Evolutionary conservation across 2,797 vertebrate genomes (phyloP).

Genomic region (Acrocephalus scirpaceus): DNA sequence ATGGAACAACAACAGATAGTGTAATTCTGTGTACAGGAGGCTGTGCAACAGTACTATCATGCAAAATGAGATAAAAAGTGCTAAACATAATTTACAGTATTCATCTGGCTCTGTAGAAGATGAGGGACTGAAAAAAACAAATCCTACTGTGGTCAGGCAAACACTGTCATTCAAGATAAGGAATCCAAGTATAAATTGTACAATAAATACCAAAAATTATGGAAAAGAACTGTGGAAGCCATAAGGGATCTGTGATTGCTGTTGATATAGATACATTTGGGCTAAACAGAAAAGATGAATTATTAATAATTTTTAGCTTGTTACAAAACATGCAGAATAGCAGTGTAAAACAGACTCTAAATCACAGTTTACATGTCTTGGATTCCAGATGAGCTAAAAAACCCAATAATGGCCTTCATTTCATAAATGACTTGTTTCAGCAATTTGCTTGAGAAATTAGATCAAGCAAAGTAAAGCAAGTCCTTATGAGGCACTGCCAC

Average conservation of each 20-base stretch:
- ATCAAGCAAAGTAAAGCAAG: not conserved
- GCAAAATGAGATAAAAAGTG: conserved; percentile 10
- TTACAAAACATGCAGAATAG: conserved; percentile 27
- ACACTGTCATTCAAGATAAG: not conserved
- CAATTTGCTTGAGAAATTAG: conserved; percentile 60
- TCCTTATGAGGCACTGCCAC: conserved; percentile 9
- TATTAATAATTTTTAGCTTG: conserved; percentile 42
- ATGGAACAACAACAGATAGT: not conserved
- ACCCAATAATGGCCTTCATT: conserved; percentile 37
- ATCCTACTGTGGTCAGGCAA: not conserved
- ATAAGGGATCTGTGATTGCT: not conserved
- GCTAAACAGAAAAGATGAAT: conserved; percentile 31
- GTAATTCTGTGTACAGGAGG: not conserved
- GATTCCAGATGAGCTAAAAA: conserved; percentile 58
- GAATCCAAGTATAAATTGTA: not conserved
- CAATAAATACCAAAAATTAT: not conserved
- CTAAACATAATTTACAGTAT: not conserved
- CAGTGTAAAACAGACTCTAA: conserved; percentile 10
- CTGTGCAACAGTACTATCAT: not conserved
- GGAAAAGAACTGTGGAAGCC: not conserved
- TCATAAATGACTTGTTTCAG: conserved; percentile 32
- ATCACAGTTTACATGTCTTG: conserved; percentile 4
- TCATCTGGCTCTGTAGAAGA: not conserved
- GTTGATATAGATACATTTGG: conserved; percentile 13
- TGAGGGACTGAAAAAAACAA: not conserved